Evolutionary conservation across 2,888 invertebrate genomes (phyloP), one percentile per base, ranked within the genome.

Genomic region (Deilephila elpenor): DNA sequence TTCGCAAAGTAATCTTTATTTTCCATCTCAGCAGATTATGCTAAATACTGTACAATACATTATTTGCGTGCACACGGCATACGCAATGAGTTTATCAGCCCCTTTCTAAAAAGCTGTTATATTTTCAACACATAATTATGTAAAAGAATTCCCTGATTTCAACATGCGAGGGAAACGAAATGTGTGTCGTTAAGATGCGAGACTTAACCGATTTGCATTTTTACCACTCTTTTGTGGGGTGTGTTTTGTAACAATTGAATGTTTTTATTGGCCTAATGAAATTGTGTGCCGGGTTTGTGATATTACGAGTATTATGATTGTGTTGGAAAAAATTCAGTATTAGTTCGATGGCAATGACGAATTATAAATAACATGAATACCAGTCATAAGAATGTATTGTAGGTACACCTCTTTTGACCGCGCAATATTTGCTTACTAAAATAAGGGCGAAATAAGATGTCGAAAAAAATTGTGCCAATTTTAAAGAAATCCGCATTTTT

Each of bases 111-210:
- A 93, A 91, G 89, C 90, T 90, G 93, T 91, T 93, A 91, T 93
- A 91, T 93, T 94, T 93, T 91, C 91, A 92, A 90, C 93, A 93
- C 93, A 91, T 93, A 93, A 94, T 93, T 93, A 93, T 94, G 93
- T 93, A 91, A 94, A 94, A 93, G 91, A 93, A 94, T 92, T 92
- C 89, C 82, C 80, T 89, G 89, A 89, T 91, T 90, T 88, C 83
- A 78, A 80, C 88, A 83, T 86, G 83, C 86, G 86, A 85, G 89
- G 90, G 89, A 88, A 89, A 88, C 88, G 86, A 86, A 91, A 89
- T 88, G 90, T 85, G 86, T 88, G 91, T 91, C 90, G 91, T 92
- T 94, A 93, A 93, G 92, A 92, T 84, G 88, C 81, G 84, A 85
- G 83, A 78, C 82, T 81, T 80, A 78, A 76, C 78, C 86, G 89